These are phyloP conservation scores for Vireo griseus DNA, from an alignment of 2,797 vertebrate genomes.

Conservation along the genomic window DNA sequence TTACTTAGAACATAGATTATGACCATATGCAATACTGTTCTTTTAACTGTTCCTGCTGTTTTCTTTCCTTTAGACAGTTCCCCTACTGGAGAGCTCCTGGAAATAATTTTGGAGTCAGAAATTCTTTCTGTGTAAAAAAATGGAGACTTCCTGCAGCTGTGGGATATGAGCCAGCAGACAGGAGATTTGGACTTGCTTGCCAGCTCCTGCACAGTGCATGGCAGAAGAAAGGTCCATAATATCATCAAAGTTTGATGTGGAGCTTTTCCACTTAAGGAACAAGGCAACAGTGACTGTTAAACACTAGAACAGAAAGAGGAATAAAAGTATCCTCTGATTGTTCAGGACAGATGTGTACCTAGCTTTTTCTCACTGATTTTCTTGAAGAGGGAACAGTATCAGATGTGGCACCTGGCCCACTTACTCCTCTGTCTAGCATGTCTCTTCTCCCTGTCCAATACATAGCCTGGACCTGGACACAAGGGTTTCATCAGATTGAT, in stretches of 20 bases:
- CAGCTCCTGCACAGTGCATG: conserved; percentile 11
- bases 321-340: background rate
- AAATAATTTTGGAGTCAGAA: conserved; percentile 63
- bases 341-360: background rate
- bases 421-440: background rate
- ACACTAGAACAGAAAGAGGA: background rate
- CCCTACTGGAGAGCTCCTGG: conserved; percentile 63
- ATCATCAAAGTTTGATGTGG: background rate
- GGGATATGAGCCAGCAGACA: conserved; percentile 25
- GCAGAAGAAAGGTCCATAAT: background rate
- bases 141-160: conserved; percentile 59
- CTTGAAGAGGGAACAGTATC: background rate
- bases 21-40: background rate
- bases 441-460: background rate
- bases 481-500: background rate
- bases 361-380: background rate
- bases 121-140: conserved; percentile 51
- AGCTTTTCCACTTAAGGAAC: conserved; percentile 9
- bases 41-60: background rate
- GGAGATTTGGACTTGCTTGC: background rate
- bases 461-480: background rate
- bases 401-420: background rate
- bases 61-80: conserved; percentile 49
- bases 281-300: background rate
- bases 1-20: background rate